These are phyloP conservation scores for Ophiothrix spiculata DNA, from an alignment of 35 echinoderm and acorn worm genomes.

Conservation along the genomic window DNA sequence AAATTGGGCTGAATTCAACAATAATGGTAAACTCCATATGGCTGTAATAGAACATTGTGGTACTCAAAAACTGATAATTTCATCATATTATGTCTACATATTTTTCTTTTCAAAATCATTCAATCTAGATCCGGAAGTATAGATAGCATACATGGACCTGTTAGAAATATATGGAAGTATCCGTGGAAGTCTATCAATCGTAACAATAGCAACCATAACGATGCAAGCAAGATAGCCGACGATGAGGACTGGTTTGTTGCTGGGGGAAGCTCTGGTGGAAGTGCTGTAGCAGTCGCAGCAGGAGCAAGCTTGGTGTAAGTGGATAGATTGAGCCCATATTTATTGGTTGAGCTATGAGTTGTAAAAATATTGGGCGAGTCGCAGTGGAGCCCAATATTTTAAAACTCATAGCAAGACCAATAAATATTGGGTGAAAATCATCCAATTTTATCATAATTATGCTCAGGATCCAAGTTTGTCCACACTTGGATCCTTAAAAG, in stretches of 20 bases:
- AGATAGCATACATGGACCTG: slow-evolving; percentile 67
- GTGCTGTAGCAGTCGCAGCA: slow-evolving; percentile 83
- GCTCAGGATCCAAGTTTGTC: too few species aligned
- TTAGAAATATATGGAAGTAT: slow-evolving; percentile 80
- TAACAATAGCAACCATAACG: slow-evolving; percentile 6
- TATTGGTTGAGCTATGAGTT: too few species aligned
- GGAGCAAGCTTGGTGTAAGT: slow-evolving; percentile 81
- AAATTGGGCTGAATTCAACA: too few species aligned
- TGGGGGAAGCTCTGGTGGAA: slow-evolving; percentile 96
- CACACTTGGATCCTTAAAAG: slow-evolving; percentile 68
- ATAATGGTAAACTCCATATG: too few species aligned
- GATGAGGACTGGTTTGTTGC: slow-evolving; percentile 71
- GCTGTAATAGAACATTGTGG: too few species aligned
- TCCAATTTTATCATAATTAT: too few species aligned
- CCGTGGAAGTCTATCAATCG: slow-evolving; percentile 4
- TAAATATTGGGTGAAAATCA: too few species aligned
- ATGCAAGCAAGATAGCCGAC: neutral
- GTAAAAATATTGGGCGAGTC: too few species aligned
- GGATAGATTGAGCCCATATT: too few species aligned
- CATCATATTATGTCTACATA: neutral
- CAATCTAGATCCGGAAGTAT: slow-evolving; percentile 44
- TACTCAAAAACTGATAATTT: neutral
- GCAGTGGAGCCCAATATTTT: too few species aligned
- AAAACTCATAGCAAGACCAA: too few species aligned
- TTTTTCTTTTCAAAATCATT: slow-evolving; percentile 29